Percentiles rank a stretch among this genome's conserved stretches.
These are phyloP conservation scores for Cancer borealis DNA, from an alignment of 2,888 invertebrate species.

Conservation along the genomic window DNA sequence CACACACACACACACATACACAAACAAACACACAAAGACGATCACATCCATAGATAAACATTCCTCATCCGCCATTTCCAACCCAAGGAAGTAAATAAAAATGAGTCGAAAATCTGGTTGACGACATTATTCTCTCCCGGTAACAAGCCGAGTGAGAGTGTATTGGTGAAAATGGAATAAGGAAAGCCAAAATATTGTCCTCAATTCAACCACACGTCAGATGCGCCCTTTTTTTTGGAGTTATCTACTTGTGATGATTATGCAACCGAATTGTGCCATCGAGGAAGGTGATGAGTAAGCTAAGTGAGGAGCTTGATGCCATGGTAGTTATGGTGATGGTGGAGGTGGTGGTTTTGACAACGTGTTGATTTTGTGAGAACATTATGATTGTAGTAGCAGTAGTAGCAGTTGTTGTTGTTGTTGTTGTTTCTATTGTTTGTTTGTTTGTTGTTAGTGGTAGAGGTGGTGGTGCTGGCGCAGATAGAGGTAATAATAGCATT, in stretches of 20 bases:
- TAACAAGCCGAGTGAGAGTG: background rate
- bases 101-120: background rate
- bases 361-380: too few relatives aligned
- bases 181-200: constrained; percentile 7
- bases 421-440: too few relatives aligned
- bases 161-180: background rate
- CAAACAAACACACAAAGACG: background rate
- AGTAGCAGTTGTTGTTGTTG: too few relatives aligned
- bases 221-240: background rate
- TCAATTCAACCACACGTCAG: background rate
- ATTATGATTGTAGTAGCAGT: too few relatives aligned
- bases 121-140: background rate
- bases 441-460: too few relatives aligned
- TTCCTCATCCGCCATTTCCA: background rate
- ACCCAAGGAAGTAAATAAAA: background rate
- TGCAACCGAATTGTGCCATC: background rate
- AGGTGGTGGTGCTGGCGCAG: background rate
- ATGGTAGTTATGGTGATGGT: background rate
- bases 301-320: too few relatives aligned
- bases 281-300: background rate
- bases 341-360: background rate
- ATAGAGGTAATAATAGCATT: too few relatives aligned
- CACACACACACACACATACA: constrained; percentile 33
- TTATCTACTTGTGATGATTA: background rate
- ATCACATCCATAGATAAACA: background rate